Evolutionary conservation across 2,888 invertebrate species (phyloP), one percentile per base, ranked within the genome.

Genomic region (Nomada fucata): DNA sequence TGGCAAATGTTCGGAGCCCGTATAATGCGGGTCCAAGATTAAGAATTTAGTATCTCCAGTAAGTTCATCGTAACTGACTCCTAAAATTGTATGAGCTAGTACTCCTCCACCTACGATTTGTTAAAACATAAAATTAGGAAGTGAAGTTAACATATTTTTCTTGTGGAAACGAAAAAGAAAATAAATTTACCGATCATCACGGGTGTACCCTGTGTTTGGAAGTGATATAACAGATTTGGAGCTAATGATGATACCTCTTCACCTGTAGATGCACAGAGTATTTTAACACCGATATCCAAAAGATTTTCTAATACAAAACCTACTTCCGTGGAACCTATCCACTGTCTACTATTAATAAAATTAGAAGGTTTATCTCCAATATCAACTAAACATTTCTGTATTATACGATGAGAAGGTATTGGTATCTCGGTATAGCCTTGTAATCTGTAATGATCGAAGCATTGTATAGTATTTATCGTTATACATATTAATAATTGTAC

Each of bases 271-370:
- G 98, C 97, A 90, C 96, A 96, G 82, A 99, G 94, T 85, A 99
- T 97, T 93, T 97, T 97, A 0, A 96, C 96, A 67, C 96, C 96
- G 0, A 98, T 95, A 64, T 96, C 96, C 10, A 98, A 94, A 78
- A 98, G 94, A 50, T 97, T 96, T 92, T 98, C 97, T 82, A 99
- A 94, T 82, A 98, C 98, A 94, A 97, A 99, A 94, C 97, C 97
- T 18, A 99, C 98, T 95, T 99, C 99, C 5, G 98, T 98, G 0
- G 99, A 99, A 10, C 99, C 99, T 92, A 99, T 99, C 99, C 99
- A 99, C 92, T 98, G 97, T 79, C 96, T 96, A 0, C 98, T 98
- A 29, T 98, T 98, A 65, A 99, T 94, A 94, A 99, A 99, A 68
- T 95, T 95, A 0, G 95, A 92, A 1, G 97, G 96, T 94, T 99